Percentiles rank a stretch among this genome's conserved stretches.
These are phyloP conservation scores for Penelope pileata DNA, from an alignment of 2,113 vertebrate species.

Conservation along the genomic window DNA sequence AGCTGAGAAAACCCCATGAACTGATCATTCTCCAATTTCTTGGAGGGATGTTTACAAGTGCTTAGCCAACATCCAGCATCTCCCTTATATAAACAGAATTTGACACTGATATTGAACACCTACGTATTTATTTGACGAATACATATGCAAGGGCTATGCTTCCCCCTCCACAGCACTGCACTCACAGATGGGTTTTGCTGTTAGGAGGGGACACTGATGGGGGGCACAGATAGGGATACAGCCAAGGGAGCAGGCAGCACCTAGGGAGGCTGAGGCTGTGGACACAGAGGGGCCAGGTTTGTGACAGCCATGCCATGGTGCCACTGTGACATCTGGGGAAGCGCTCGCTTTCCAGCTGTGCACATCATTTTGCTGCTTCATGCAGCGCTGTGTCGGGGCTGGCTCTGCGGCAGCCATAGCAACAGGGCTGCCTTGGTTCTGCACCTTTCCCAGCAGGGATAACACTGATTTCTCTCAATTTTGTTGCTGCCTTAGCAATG, in stretches of 20 bases:
- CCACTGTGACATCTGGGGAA: background rate
- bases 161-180: background rate
- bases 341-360: background rate
- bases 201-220: background rate
- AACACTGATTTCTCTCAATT: background rate
- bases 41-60: background rate
- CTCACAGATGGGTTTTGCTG: background rate
- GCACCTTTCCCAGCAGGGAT: background rate
- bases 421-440: background rate
- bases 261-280: background rate
- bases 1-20: background rate
- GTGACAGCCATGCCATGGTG: background rate
- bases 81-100: rapidly evolving
- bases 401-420: slow-evolving; percentile 11
- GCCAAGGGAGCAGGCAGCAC: background rate
- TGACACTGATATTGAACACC: background rate
- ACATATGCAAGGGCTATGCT: background rate
- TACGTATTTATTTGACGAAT: background rate
- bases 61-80: background rate
- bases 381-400: background rate
- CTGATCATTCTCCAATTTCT: background rate
- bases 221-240: rapidly evolving
- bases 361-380: slow-evolving; percentile 22
- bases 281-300: background rate
- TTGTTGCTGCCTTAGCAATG: background rate